A percentile compares a stretch with the other conserved stretches of the same genome.
Conservation (phyloP, 2,113 vertebrate genomes). For the Pygoscelis adeliae region DNA sequence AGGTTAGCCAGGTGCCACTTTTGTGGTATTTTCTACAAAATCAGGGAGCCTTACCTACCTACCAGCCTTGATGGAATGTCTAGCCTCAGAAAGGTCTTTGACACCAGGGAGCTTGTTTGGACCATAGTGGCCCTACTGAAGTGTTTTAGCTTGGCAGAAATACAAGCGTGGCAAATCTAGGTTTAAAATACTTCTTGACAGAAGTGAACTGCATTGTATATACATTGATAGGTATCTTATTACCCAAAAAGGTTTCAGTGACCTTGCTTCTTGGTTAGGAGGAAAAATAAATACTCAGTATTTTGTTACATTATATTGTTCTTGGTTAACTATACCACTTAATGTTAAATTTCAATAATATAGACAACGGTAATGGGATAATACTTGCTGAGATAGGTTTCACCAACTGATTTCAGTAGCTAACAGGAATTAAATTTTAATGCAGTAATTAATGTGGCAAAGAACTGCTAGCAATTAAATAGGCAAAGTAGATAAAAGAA, state of each 20-base stretch:
- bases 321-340: background rate
- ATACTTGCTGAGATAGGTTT: background rate
- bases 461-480: background rate
- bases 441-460: background rate
- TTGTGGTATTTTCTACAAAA: background rate
- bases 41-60: background rate
- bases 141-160: background rate
- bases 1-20: background rate
- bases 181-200: background rate
- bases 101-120: too few relatives aligned
- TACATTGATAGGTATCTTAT: background rate
- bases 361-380: background rate
- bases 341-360: background rate
- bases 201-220: background rate
- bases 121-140: background rate
- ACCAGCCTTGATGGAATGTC: background rate
- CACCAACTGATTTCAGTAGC: background rate
- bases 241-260: background rate
- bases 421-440: conserved; percentile 10
- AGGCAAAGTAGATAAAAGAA: background rate
- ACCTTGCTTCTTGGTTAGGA: background rate
- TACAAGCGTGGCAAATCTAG: background rate
- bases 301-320: background rate
- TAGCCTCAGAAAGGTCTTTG: background rate
- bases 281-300: background rate